A percentile compares a stretch with the other conserved stretches of the same genome.
These are phyloP conservation scores for Eulemur mongoz DNA, from an alignment of 2,797 vertebrate species.

Conservation along the genomic window DNA sequence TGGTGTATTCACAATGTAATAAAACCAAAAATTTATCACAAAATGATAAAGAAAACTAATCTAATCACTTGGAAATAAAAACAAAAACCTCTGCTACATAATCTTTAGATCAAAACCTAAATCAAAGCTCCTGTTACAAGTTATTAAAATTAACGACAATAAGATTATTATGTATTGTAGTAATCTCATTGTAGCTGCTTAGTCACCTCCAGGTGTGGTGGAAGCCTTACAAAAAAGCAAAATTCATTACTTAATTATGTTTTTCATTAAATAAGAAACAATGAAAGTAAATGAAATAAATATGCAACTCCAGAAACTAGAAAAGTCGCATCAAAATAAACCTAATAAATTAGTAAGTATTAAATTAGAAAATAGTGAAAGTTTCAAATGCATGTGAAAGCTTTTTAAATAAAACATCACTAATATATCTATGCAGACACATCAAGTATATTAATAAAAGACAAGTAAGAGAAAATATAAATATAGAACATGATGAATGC, in stretches of 20 bases:
- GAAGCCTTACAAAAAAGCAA: conserved; percentile 54
- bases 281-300: conserved; percentile 65
- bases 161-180: conserved; percentile 44
- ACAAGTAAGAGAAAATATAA: neutral
- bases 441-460: conserved; percentile 30
- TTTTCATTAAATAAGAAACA: conserved; percentile 72
- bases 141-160: conserved; percentile 72
- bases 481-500: neutral
- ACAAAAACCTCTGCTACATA: conserved; percentile 57
- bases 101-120: conserved; percentile 59
- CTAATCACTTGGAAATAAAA: conserved; percentile 70
- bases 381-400: conserved; percentile 13
- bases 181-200: conserved; percentile 56
- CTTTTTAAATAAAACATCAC: conserved; percentile 49
- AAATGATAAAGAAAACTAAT: conserved; percentile 57
- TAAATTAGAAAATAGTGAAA: conserved; percentile 32
- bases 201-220: conserved; percentile 35
- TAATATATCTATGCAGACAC: conserved; percentile 5
- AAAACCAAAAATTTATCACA: conserved; percentile 59
- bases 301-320: conserved; percentile 23
- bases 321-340: conserved; percentile 60
- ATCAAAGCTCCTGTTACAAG: conserved; percentile 30
- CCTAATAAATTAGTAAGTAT: conserved; percentile 21
- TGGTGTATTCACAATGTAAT: conserved; percentile 45
- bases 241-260: conserved; percentile 70